Conservation (phyloP, 1,140 invertebrate genomes). For the Acyrthosiphon pisum region DNA sequence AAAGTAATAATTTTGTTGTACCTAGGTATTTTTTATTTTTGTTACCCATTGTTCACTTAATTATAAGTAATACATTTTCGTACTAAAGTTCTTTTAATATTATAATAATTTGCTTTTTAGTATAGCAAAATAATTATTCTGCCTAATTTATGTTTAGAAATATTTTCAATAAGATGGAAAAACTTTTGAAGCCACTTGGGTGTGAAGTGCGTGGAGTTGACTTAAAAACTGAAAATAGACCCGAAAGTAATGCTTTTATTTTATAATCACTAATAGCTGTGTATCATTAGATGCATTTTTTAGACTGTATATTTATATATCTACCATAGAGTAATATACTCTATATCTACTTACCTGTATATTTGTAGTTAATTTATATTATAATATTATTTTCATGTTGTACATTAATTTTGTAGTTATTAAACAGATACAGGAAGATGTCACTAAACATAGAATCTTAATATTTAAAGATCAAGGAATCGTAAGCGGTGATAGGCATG, state of each 20-base stretch:
- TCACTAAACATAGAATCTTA: conserved; percentile 64
- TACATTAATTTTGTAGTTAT: conserved; percentile 61
- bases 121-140: background rate
- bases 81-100: background rate
- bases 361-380: background rate
- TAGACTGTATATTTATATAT: background rate
- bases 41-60: background rate
- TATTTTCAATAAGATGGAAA: conserved; percentile 28
- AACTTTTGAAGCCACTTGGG: conserved; percentile 61
- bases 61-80: background rate
- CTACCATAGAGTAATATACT: too few relatives aligned
- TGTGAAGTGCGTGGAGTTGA: conserved; percentile 64
- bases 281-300: background rate
- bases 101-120: background rate
- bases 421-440: conserved; percentile 64
- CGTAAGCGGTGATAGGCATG: conserved; percentile 64
- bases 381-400: background rate
- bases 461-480: conserved; percentile 66
- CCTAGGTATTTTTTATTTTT: background rate
- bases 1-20: background rate
- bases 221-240: conserved; percentile 62
- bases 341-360: background rate
- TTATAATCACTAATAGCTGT: background rate
- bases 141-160: background rate
- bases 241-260: conserved; percentile 60